Evolutionary conservation across 2,113 vertebrate genomes (phyloP).

Genomic region (Tychaedon coryphoeus): DNA sequence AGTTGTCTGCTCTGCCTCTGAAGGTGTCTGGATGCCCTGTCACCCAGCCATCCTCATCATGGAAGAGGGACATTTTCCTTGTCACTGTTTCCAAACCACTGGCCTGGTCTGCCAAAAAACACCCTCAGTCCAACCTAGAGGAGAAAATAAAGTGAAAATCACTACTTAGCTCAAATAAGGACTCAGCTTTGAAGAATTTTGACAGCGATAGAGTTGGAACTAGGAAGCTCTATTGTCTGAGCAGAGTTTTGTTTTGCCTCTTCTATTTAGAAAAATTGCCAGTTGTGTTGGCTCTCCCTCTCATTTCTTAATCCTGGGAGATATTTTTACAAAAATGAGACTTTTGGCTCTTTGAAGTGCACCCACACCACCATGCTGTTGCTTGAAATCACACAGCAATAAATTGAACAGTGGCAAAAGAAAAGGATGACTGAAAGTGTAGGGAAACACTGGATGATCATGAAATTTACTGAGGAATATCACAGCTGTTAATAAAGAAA

Average conservation of each 20-base stretch:
- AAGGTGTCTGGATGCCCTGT: constrained; percentile 25
- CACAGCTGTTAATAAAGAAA: not conserved
- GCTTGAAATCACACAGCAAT: not conserved
- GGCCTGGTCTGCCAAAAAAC: constrained; percentile 42
- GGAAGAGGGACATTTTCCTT: constrained; percentile 52
- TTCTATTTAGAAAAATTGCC: not conserved
- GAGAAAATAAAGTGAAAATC: not conserved
- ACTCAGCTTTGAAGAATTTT: not conserved
- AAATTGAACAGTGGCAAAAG: not conserved
- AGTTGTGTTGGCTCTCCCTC: not conserved
- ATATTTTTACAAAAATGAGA: not conserved
- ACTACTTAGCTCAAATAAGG: not conserved
- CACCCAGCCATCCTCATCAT: constrained; percentile 52
- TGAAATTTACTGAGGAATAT: not conserved
- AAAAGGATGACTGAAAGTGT: not conserved
- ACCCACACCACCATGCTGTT: not conserved
- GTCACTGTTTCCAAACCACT: constrained; percentile 57
- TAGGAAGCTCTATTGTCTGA: not conserved
- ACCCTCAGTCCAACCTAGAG: constrained; percentile 56
- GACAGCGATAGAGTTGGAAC: not conserved
- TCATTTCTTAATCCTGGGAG: not conserved
- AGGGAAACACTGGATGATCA: not conserved
- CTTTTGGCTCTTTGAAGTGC: not conserved
- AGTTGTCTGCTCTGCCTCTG: constrained; percentile 47
- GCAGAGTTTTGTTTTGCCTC: not conserved